phyloP scores from a whole-genome alignment of 2,888 invertebrate genomes.

The Salticus scenicus region DNA sequence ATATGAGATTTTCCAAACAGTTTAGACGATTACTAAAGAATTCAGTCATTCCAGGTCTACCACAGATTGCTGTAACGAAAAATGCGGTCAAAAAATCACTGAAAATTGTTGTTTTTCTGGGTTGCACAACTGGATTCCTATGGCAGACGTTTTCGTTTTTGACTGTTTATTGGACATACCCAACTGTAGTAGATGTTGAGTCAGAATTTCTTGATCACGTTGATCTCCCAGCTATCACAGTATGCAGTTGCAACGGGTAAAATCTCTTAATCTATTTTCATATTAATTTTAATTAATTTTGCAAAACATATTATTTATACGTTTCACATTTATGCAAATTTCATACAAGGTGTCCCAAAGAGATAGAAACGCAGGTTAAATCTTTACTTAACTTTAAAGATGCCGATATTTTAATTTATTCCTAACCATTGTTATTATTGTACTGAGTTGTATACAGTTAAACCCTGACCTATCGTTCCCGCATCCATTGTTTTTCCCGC shows the following conservation, averaged over 20 bases:
- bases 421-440: too few relatives aligned
- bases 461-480: too few relatives aligned
- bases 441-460: too few relatives aligned
- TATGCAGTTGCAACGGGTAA: constrained; percentile 44
- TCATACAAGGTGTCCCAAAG: too few relatives aligned
- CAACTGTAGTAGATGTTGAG: constrained; percentile 28
- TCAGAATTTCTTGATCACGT: not conserved
- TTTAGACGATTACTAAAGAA: constrained; percentile 17
- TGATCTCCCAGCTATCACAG: constrained; percentile 22
- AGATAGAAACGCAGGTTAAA: too few relatives aligned
- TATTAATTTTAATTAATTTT: too few relatives aligned
- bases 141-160: constrained; percentile 26
- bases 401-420: too few relatives aligned
- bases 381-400: too few relatives aligned
- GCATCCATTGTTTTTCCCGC: too few relatives aligned
- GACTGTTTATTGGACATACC: constrained; percentile 35
- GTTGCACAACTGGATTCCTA: constrained; percentile 28
- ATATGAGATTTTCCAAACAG: not conserved
- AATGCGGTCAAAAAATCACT: constrained; percentile 1
- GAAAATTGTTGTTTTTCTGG: constrained; percentile 7
- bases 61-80: constrained; percentile 12
- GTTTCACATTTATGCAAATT: too few relatives aligned
- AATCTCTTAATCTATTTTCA: too few relatives aligned
- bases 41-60: constrained; percentile 32
- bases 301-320: too few relatives aligned